Percentiles rank a stretch among this genome's conserved stretches.
Evolutionary conservation across 2,888 invertebrate genomes (phyloP).

Genomic region (Campoplex nolae): DNA sequence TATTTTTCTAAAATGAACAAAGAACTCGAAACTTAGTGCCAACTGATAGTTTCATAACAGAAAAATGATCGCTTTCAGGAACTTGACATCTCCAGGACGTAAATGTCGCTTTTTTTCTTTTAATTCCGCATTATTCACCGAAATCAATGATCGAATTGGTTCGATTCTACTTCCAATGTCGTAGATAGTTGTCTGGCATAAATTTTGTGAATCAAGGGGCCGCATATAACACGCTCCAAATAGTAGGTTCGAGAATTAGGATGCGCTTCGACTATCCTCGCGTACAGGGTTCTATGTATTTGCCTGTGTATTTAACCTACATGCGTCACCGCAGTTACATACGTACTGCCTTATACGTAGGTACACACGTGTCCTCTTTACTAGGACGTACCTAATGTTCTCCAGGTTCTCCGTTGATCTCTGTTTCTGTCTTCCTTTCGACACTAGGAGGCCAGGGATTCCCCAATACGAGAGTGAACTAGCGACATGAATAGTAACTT

Average conservation of each 20-base stretch:
- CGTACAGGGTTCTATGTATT: slow-evolving; percentile 48
- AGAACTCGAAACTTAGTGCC: too few species aligned
- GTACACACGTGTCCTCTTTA: slow-evolving; percentile 26
- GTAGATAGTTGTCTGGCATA: slow-evolving; percentile 1
- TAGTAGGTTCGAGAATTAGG: slow-evolving; percentile 44
- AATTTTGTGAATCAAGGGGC: slow-evolving; percentile 14
- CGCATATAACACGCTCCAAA: slow-evolving; percentile 54
- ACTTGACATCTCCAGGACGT: too few species aligned
- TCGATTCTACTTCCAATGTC: background rate
- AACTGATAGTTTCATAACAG: background rate
- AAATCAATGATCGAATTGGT: slow-evolving; percentile 21
- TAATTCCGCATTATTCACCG: background rate
- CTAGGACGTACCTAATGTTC: slow-evolving; percentile 32
- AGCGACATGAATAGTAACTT: slow-evolving; percentile 62
- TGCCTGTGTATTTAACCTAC: slow-evolving; percentile 67
- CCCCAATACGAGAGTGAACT: slow-evolving; percentile 32
- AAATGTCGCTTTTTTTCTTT: background rate
- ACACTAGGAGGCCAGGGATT: background rate
- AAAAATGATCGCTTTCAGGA: background rate
- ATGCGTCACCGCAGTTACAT: slow-evolving; percentile 65
- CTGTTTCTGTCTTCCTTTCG: background rate
- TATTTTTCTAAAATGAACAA: too few species aligned
- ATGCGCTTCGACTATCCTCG: slow-evolving; percentile 34
- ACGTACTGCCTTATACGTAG: slow-evolving; percentile 48
- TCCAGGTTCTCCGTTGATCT: background rate